Base-by-base conservation (phyloP, 2,113 vertebrate genomes). In the Cranoglanis bouderius region DNA sequence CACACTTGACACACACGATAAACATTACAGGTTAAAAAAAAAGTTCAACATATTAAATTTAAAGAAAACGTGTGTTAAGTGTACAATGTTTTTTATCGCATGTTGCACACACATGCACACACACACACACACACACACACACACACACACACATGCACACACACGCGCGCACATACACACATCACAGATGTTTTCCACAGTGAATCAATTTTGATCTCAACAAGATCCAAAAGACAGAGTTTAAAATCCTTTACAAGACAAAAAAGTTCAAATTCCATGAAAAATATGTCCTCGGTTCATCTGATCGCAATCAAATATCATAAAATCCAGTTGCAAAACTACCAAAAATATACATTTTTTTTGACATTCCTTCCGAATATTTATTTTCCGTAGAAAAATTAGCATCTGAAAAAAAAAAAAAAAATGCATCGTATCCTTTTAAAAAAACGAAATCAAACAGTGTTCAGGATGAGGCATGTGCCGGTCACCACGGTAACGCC, bases 171-270 rank as follows among this genome's bases (percentile, higher is more conserved):
- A 38, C 82, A 84, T 43, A 84, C 77, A 91, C 81, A 87, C 85
- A 81, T 91, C 86, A 85, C 87, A 88, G 82, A 88, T 85, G 82
- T 85, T 88, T 81, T 88, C 65, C 87, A 88, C 51, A 88, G 38
- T 63, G 67, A 88, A 88, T 84, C 16, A n/a, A 61, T 84, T 84
- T 84, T 88, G 82, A 84, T 85, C 82, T 85, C 82, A 77, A 38
- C 24, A 82, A 84, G 87, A 89, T 90, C 80, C 70, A 5, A 0
- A 94, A 92, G 92, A 94, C 96, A 94, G 35, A 97, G 97, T 99
- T 97, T 98, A 98, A 97, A 99, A 93, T 97, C 97, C 97, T 95
- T 97, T 97, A 98, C 97, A 98, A 94, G 95, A 96, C 94, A 95
- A 94, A 96, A 96, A 94, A 89, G 86, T 90, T 91, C 70, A 84